phyloP scores from a whole-genome alignment of 2,888 invertebrate species.

The Mamestra brassicae region DNA sequence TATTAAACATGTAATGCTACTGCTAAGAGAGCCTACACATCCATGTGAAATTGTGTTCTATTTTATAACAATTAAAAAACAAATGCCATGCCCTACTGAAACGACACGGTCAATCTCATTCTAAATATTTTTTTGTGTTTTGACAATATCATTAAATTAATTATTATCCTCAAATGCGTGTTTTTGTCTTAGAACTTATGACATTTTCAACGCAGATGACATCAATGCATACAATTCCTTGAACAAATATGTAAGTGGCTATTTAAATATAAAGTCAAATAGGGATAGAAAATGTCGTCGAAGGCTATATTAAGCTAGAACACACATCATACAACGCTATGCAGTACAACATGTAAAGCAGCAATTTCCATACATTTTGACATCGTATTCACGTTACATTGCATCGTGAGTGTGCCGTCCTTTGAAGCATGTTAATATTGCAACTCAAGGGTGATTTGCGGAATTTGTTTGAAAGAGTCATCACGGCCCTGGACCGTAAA shows the following conservation, averaged over 20 bases:
- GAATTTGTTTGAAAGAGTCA: too few relatives aligned
- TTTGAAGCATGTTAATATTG: conserved; percentile 1
- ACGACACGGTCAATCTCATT: too few relatives aligned
- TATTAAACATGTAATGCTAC: too few relatives aligned
- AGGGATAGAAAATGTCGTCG: background rate
- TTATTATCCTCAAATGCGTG: too few relatives aligned
- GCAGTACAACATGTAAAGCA: conserved; percentile 3
- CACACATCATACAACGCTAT: background rate
- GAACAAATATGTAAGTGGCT: background rate
- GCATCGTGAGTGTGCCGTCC: background rate
- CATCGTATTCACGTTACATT: background rate
- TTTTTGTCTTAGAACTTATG: background rate
- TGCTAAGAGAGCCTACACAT: too few relatives aligned
- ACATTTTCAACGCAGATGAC: background rate
- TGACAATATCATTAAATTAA: too few relatives aligned
- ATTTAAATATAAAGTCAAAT: background rate
- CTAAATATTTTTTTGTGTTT: too few relatives aligned
- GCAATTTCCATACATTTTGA: conserved; percentile 15
- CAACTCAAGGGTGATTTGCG: background rate
- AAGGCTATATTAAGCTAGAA: background rate
- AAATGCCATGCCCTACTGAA: too few relatives aligned
- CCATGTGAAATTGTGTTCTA: too few relatives aligned
- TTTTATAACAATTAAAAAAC: too few relatives aligned
- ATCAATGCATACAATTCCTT: background rate
- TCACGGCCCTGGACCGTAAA: too few relatives aligned